A percentile compares a stretch with the other conserved stretches of the same genome.
Conservation (phyloP, 2,113 vertebrate genomes). For the Pantherophis guttatus region DNA sequence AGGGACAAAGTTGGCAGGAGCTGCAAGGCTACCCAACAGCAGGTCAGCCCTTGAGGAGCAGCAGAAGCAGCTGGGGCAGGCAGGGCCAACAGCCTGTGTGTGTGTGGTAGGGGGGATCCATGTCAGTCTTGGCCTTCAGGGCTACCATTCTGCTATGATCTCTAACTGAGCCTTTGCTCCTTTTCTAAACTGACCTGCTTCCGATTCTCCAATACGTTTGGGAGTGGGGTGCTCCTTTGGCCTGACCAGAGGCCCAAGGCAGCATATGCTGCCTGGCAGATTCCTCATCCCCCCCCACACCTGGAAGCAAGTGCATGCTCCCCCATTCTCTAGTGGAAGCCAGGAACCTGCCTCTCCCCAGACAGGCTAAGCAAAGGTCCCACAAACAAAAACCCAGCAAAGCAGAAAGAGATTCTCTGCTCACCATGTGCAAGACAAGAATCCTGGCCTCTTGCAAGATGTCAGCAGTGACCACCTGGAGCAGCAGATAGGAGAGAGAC, state of each 20-base stretch:
- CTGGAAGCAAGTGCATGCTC: neutral
- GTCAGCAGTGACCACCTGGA: slow-evolving; percentile 88
- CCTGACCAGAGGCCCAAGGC: neutral
- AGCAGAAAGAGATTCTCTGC: slow-evolving; percentile 23
- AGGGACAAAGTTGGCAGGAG: neutral
- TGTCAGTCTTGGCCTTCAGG: neutral
- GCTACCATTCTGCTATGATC: neutral
- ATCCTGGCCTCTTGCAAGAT: slow-evolving; percentile 80
- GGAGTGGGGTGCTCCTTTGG: neutral
- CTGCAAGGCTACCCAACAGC: neutral
- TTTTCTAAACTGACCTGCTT: neutral
- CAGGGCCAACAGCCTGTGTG: no score
- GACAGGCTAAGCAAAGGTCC: neutral
- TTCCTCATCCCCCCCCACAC: neutral
- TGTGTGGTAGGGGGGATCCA: neutral
- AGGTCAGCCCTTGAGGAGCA: neutral
- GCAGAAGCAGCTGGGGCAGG: no score
- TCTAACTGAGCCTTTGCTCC: neutral
- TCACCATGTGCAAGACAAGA: slow-evolving; percentile 90
- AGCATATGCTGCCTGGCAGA: neutral
- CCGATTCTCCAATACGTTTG: neutral
- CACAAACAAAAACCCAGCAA: neutral
- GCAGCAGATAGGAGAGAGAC: neutral
- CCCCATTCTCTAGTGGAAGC: neutral
- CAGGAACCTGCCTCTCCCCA: neutral